phyloP scores from a whole-genome alignment of 2,797 vertebrate species.

The Esox masquinongy region DNA sequence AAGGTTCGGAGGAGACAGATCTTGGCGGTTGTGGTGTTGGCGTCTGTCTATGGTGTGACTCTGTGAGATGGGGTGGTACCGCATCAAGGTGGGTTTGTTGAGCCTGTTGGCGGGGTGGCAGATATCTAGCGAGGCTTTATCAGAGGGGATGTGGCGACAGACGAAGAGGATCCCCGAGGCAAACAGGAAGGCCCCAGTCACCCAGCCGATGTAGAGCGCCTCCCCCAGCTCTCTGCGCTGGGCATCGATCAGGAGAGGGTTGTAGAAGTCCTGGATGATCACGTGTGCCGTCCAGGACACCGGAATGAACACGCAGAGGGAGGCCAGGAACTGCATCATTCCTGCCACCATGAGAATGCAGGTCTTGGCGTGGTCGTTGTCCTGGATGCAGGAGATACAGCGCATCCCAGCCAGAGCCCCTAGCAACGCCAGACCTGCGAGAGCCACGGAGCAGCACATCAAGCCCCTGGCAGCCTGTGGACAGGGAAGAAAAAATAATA shows the following conservation, averaged over 20 bases:
- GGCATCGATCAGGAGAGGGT: constrained; percentile 80
- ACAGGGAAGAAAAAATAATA: neutral
- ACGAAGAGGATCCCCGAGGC: constrained; percentile 78
- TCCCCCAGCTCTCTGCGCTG: constrained; percentile 92
- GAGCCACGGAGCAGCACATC: constrained; percentile 82
- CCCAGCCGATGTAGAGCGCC: constrained; percentile 91
- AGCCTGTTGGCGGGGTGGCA: constrained; percentile 45
- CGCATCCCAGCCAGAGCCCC: constrained; percentile 75
- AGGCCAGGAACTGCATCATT: constrained; percentile 77
- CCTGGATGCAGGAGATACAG: constrained; percentile 75
- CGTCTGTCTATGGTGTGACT: constrained; percentile 31
- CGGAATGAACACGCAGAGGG: constrained; percentile 81
- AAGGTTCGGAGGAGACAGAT: constrained; percentile 30
- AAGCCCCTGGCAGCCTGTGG: constrained; percentile 79
- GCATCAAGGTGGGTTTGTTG: constrained; percentile 33
- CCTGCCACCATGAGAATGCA: constrained; percentile 78
- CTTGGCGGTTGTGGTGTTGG: constrained; percentile 36
- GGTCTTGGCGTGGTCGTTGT: constrained; percentile 62
- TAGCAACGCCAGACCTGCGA: constrained; percentile 81
- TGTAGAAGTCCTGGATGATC: constrained; percentile 92
- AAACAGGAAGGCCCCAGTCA: constrained; percentile 77
- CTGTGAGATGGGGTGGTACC: constrained; percentile 54
- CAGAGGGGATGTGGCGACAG: constrained; percentile 77
- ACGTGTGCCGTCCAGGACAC: constrained; percentile 86
- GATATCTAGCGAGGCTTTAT: constrained; percentile 50